phyloP scores from a whole-genome alignment of 1,140 invertebrate species.

The Amphibalanus amphitrite region DNA sequence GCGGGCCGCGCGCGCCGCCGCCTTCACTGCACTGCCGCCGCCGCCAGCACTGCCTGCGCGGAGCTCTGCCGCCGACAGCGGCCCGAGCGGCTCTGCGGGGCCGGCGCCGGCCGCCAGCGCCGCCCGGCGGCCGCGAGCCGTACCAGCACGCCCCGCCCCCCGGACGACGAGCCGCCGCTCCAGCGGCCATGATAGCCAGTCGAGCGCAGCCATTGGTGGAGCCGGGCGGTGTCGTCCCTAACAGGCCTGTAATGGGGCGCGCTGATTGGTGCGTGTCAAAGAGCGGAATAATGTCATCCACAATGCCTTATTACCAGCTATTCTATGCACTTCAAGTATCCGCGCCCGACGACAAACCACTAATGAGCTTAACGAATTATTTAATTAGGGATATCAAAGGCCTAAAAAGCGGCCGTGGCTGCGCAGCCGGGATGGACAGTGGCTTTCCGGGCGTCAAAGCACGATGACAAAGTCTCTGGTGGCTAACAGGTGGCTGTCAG shows the following conservation, averaged over 20 bases:
- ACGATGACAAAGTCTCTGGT: not conserved
- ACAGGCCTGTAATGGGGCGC: not conserved
- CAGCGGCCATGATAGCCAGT: not conserved
- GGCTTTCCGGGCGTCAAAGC: not conserved
- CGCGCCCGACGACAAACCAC: not conserved
- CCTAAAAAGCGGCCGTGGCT: not conserved
- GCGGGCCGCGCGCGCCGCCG: too few species aligned
- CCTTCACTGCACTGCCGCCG: not conserved
- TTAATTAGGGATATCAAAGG: not conserved
- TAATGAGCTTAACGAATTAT: not conserved
- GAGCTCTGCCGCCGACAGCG: not conserved
- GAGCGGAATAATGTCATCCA: not conserved
- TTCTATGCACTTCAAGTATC: slow-evolving; percentile 1
- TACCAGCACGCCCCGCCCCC: not conserved
- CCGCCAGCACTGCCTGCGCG: not conserved
- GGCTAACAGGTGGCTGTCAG: not conserved
- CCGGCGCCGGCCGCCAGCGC: not conserved
- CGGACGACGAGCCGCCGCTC: too few species aligned
- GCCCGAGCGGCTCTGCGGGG: not conserved
- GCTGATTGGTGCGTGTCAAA: not conserved
- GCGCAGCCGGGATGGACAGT: not conserved
- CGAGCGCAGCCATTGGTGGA: not conserved
- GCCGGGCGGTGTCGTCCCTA: not conserved
- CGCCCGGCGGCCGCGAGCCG: too few species aligned
- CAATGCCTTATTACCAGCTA: slow-evolving; percentile 1